Evolutionary conservation across 1,140 invertebrate genomes (phyloP), one percentile per base, ranked within the genome.

Genomic region (Globodera ellingtonae): DNA sequence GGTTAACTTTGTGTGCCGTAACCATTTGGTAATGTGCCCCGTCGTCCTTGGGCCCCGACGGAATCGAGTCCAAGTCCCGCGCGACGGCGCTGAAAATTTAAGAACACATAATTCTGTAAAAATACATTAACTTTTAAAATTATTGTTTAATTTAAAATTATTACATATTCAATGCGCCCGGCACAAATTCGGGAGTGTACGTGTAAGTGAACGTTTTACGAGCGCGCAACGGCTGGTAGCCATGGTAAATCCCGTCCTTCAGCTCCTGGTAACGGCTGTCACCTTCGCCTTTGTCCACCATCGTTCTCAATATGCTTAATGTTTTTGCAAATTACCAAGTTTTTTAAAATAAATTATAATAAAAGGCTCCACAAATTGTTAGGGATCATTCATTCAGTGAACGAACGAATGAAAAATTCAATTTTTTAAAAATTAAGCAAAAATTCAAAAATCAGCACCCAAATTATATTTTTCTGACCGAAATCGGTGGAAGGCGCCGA

Each of bases 111-210:
- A 72, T 72, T 15, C 48, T 72, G 1, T 15, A 13, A 72, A 13
- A 72, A 65, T 65, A 65, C n/a, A 15, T 3, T 13, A 65, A 15
- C n/a, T 13, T 21, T 65, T 13, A 15, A 65, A 13, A 15, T 65
- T 13, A 65, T 65, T 65, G 13, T 65, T 15, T 77, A 67, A 44
- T 21, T 65, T 70, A 15, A 77, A 59, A 52, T 24, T 62, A 21
- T 77, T 44, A 77, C 75, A 80, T 80, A 35, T 80, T 80, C 47
- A 80, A 72, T 65, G 72, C 72, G 15, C 79, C 79, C 15, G 79
- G 75, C 75, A 77, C 69, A 47, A 77, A 77, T 66, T 77, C 75
- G 24, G 75, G 75, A 70, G 75, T 77, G 21, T 77, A 77, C 3
- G 24, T 48, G 48, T 77, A 77, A 44, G 62, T 66, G 15, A 66